Evolutionary conservation across 2,113 vertebrate genomes (phyloP).

Genomic region (Solenodon paradoxus): DNA sequence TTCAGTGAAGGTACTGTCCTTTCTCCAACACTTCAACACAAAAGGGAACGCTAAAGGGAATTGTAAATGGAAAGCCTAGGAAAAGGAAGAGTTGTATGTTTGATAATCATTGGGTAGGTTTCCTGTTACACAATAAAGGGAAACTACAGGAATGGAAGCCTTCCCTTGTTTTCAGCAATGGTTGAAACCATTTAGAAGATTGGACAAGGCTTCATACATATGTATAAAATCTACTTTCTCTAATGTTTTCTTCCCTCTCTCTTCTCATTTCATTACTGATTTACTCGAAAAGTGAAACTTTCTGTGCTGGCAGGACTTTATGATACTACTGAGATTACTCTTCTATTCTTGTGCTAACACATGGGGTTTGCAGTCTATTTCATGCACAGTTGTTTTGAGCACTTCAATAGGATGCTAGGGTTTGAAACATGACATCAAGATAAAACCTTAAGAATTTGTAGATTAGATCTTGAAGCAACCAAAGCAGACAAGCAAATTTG

Average conservation of each 20-base stretch:
- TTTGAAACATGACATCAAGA: not conserved
- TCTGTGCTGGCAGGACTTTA: not conserved
- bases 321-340: not conserved
- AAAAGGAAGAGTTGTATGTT: not conserved
- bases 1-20: not conserved
- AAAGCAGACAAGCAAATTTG: not conserved
- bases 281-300: not conserved
- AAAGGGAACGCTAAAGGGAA: not conserved
- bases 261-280: not conserved
- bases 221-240: not conserved
- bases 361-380: not conserved
- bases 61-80: not conserved
- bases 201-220: not conserved
- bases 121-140: not conserved
- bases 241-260: not conserved
- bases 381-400: not conserved
- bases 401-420: not conserved
- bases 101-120: accelerated
- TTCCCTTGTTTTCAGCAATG: not conserved
- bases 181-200: not conserved
- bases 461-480: not conserved
- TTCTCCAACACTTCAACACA: not conserved
- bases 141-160: not conserved
- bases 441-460: not conserved
- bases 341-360: not conserved